Conservation (phyloP, 2,797 vertebrate species). For the Cygnus olor region DNA sequence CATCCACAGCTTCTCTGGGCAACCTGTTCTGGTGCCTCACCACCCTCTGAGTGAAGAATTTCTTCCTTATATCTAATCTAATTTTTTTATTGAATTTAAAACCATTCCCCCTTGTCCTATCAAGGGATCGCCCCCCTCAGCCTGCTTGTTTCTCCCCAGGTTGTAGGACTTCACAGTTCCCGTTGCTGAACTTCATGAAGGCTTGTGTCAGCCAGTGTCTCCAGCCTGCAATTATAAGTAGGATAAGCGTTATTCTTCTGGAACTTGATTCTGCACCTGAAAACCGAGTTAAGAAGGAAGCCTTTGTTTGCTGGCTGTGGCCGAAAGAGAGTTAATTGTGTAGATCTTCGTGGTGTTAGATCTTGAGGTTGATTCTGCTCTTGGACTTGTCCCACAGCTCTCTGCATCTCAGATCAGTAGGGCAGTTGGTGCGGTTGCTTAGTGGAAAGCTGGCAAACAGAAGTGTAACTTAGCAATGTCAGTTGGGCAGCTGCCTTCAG, state of each 20-base stretch:
- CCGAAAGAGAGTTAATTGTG: neutral
- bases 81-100: too few species aligned
- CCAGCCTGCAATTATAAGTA: neutral
- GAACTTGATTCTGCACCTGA: neutral
- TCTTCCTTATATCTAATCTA: too few species aligned
- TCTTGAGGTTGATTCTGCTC: neutral
- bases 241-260: neutral
- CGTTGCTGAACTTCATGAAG: neutral
- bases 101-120: too few species aligned
- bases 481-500: neutral
- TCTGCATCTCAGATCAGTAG: neutral
- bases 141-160: neutral
- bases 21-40: too few species aligned
- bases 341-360: neutral
- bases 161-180: neutral
- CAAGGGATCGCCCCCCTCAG: too few species aligned
- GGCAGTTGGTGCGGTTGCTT: accelerated
- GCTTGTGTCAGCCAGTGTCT: neutral
- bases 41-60: too few species aligned
- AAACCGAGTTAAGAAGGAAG: neutral
- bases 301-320: neutral
- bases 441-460: neutral
- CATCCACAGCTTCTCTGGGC: too few species aligned
- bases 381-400: neutral
- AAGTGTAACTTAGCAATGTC: neutral